Evolutionary conservation across 2,888 invertebrate species (phyloP).

Genomic region (Ennomos quercinarius): DNA sequence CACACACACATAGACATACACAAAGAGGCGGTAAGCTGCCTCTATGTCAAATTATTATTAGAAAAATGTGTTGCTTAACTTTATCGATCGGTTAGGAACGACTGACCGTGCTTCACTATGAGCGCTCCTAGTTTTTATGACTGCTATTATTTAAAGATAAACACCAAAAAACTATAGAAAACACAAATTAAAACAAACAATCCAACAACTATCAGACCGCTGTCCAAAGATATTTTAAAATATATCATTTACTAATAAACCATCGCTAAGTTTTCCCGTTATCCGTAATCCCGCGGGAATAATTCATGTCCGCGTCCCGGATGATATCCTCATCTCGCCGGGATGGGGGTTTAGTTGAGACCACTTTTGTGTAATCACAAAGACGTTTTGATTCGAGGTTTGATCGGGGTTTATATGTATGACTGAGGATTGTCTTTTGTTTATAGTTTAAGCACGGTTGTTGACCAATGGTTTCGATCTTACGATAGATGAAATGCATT

Average conservation of each 20-base stretch:
- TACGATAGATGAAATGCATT: too few relatives aligned
- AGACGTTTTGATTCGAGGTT: constrained; percentile 16
- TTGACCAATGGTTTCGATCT: background rate
- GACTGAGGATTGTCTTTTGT: too few relatives aligned
- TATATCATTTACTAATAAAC: constrained; percentile 33
- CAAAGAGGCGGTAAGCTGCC: too few relatives aligned
- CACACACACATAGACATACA: too few relatives aligned
- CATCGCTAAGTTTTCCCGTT: constrained; percentile 26
- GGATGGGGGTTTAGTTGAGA: constrained; percentile 4
- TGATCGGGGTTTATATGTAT: too few relatives aligned
- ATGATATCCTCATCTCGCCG: constrained; percentile 7
- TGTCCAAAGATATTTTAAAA: constrained; percentile 28
- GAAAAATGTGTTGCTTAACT: too few relatives aligned
- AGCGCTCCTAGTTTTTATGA: too few relatives aligned
- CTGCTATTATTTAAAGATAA: background rate
- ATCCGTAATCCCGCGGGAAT: constrained; percentile 30
- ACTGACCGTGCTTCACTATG: too few relatives aligned
- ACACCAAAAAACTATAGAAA: background rate
- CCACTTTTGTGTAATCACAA: constrained; percentile 24
- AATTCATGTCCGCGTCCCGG: constrained; percentile 25
- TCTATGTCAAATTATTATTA: too few relatives aligned
- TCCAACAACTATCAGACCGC: constrained; percentile 13
- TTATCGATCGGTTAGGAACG: too few relatives aligned
- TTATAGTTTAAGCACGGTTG: background rate
- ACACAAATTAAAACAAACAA: too few relatives aligned